Evolutionary conservation across 2,797 vertebrate genomes (phyloP).

Genomic region (Cottoperca gobio): DNA sequence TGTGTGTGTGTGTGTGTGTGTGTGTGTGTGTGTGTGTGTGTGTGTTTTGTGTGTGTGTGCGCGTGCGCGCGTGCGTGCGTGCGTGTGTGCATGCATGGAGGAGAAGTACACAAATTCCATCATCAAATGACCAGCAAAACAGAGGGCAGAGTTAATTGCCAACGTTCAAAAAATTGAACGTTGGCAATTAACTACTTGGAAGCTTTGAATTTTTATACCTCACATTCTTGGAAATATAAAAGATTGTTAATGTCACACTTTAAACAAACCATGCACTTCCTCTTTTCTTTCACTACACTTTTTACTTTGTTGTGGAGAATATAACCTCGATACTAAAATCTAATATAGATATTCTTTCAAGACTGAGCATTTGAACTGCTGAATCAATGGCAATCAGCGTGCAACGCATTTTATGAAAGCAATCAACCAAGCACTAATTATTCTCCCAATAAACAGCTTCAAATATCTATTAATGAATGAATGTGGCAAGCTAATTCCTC

Average conservation of each 20-base stretch:
- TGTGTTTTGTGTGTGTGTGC: too few species aligned
- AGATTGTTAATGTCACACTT: too few species aligned
- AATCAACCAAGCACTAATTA: conserved; percentile 45
- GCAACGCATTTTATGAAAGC: conserved; percentile 25
- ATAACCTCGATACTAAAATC: neutral
- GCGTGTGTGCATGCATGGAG: too few species aligned
- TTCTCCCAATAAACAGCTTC: conserved; percentile 13
- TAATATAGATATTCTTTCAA: neutral
- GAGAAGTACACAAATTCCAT: too few species aligned
- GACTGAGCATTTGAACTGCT: conserved; percentile 3
- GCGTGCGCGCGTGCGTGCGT: too few species aligned
- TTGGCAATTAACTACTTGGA: neutral
- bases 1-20: too few species aligned
- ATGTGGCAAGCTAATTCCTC: neutral
- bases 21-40: too few species aligned
- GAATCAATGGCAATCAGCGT: conserved; percentile 28
- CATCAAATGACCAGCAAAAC: neutral
- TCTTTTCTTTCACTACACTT: neutral
- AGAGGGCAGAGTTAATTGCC: too few species aligned
- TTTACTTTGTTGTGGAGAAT: neutral
- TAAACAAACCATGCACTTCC: neutral
- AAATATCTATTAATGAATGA: conserved; percentile 45
- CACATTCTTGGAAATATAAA: neutral
- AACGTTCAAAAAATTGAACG: too few species aligned
- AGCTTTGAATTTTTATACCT: neutral